Percentiles rank a stretch among this genome's conserved stretches.
Conservation (phyloP, 2,113 vertebrate genomes). For the Chrysemys picta region DNA sequence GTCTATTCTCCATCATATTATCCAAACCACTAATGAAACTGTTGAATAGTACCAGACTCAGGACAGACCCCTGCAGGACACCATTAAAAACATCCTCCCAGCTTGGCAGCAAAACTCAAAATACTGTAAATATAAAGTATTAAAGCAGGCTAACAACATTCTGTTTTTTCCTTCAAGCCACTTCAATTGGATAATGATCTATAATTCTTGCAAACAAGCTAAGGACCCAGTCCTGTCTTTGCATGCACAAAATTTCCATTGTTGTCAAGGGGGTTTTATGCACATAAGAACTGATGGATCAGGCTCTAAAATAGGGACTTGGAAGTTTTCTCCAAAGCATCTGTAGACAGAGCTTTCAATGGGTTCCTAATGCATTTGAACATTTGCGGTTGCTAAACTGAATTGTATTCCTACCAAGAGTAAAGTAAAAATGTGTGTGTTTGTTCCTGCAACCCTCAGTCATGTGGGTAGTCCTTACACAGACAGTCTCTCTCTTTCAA, state of each 20-base stretch:
- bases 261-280: not conserved
- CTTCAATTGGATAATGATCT: not conserved
- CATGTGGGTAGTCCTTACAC: rapidly evolving
- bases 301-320: not conserved
- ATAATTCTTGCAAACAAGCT: not conserved
- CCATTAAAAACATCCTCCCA: not conserved
- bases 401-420: not conserved
- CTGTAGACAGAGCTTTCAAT: not conserved
- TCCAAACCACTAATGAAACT: too few species aligned
- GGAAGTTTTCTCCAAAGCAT: not conserved
- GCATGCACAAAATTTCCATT: not conserved
- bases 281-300: not conserved
- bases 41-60: not conserved
- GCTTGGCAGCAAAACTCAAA: not conserved
- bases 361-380: not conserved
- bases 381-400: not conserved
- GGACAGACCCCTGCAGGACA: not conserved
- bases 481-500: not conserved
- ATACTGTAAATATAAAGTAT: not conserved
- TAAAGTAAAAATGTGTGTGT: not conserved
- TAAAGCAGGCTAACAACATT: not conserved
- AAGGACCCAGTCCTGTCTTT: not conserved
- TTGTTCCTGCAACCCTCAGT: not conserved
- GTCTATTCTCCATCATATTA: not conserved
- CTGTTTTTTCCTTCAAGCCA: not conserved